A percentile compares a stretch with the other conserved stretches of the same genome.
Evolutionary conservation across 2,888 invertebrate species (phyloP).

Genomic region (Copidosoma aretas): DNA sequence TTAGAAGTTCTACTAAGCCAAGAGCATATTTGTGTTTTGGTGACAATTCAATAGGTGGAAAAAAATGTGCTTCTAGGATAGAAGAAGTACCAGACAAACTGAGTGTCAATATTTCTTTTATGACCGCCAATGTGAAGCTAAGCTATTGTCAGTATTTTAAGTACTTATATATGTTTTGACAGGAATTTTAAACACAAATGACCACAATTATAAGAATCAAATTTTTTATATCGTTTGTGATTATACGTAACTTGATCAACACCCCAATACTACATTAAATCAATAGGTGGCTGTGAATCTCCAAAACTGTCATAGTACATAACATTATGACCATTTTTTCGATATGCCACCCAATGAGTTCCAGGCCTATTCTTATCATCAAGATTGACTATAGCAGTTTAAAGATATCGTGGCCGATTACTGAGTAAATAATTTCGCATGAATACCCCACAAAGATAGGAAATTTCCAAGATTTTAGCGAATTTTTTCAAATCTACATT

Average conservation of each 20-base stretch:
- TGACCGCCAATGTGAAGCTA: neutral
- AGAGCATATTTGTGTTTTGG: neutral
- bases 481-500: neutral
- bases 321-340: neutral
- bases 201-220: neutral
- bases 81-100: neutral
- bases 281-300: neutral
- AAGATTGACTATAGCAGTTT: constrained; percentile 6
- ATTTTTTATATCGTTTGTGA: neutral
- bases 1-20: neutral
- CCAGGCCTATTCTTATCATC: neutral
- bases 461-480: neutral
- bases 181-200: neutral
- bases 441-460: neutral
- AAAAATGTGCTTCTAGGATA: neutral
- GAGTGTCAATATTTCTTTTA: neutral
- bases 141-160: neutral
- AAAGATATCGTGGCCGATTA: neutral
- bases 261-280: neutral
- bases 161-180: neutral
- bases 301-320: constrained; percentile 3
- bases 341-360: neutral
- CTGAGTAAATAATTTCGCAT: neutral
- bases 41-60: constrained; percentile 3
- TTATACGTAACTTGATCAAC: neutral